Conservation (phyloP, 2,888 invertebrate genomes). For the Drosophila pseudotalamancana region DNA sequence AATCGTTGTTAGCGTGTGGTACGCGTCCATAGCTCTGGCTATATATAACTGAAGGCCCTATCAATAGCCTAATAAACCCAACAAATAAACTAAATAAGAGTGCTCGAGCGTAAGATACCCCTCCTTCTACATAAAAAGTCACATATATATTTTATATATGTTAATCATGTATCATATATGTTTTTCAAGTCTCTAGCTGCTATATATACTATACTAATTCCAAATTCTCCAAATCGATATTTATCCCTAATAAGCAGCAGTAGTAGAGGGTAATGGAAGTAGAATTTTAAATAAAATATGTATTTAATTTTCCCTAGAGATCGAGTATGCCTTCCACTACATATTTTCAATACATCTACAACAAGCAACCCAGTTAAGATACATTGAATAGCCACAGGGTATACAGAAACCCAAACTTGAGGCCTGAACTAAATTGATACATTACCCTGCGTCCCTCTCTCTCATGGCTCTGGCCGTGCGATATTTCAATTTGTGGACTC, state of each 20-base stretch:
- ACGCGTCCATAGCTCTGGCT: slow-evolving; percentile 8
- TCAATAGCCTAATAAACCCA: slow-evolving; percentile 65
- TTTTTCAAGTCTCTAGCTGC: background rate
- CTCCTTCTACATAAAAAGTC: background rate
- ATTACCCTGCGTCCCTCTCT: slow-evolving; percentile 48
- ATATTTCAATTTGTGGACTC: slow-evolving; percentile 62
- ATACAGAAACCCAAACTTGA: slow-evolving; percentile 16
- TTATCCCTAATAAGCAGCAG: no score
- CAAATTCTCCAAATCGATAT: no score
- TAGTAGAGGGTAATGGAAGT: no score
- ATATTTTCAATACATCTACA: no score
- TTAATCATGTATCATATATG: no score
- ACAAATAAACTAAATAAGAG: background rate
- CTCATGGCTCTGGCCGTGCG: slow-evolving; percentile 26
- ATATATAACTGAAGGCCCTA: slow-evolving; percentile 22
- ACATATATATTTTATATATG: background rate
- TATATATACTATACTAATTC: no score
- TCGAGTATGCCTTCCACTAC: no score
- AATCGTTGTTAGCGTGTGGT: slow-evolving; percentile 73
- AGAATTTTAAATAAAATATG: no score
- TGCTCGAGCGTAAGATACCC: background rate
- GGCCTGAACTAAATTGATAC: slow-evolving; percentile 70
- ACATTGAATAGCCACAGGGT: background rate
- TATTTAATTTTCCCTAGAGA: no score
- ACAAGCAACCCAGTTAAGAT: background rate